Conservation (phyloP, 2,113 vertebrate genomes). For the Anhinga anhinga region DNA sequence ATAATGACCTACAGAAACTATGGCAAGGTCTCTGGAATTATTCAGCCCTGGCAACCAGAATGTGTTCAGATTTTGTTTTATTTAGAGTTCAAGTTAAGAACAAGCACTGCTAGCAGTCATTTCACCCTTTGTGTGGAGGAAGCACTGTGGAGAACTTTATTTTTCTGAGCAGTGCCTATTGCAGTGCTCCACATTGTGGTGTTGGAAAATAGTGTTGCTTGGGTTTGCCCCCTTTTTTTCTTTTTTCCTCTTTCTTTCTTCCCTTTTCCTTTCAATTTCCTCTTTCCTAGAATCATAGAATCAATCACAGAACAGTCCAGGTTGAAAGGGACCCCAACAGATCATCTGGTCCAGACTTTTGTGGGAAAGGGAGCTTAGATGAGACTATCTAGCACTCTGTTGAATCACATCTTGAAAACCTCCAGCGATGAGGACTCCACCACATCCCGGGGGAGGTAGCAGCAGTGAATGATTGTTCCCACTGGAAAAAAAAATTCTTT, state of each 20-base stretch:
- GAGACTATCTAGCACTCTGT: background rate
- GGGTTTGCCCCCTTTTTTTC: rapidly evolving
- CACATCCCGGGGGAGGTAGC: rapidly evolving
- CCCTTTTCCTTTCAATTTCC: background rate
- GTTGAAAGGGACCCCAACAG: background rate
- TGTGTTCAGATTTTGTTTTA: conserved; percentile 9
- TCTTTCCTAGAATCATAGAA: background rate
- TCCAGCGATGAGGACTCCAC: background rate
- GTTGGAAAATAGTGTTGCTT: background rate
- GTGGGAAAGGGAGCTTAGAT: background rate
- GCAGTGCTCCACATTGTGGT: background rate
- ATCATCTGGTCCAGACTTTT: background rate
- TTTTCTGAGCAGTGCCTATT: background rate
- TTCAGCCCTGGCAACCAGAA: conserved; percentile 33
- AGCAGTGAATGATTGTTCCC: background rate
- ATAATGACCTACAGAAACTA: conserved; percentile 58
- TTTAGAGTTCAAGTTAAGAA: background rate
- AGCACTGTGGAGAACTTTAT: background rate
- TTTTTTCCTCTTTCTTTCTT: background rate
- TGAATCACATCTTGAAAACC: background rate
- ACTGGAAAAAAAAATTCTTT: background rate
- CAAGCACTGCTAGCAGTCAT: background rate
- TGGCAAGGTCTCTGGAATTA: conserved; percentile 36
- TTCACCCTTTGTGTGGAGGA: background rate
- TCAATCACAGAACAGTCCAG: background rate